Evolutionary conservation across 2,797 vertebrate genomes (phyloP).

Genomic region (Leuciscus waleckii): DNA sequence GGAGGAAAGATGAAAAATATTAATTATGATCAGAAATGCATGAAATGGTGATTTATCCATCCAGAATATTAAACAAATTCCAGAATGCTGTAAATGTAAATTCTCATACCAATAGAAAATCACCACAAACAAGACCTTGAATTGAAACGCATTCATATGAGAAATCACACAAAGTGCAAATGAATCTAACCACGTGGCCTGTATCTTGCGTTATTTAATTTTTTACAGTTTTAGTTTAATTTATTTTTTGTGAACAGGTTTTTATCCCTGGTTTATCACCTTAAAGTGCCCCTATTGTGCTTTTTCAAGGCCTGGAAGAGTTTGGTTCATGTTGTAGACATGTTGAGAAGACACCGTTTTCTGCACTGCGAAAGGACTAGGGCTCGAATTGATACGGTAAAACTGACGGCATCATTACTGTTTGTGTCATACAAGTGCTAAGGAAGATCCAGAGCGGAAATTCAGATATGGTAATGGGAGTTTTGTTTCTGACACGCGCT

Average conservation of each 20-base stretch:
- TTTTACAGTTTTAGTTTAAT: too few species aligned
- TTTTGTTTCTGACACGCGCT: not conserved
- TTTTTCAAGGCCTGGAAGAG: not conserved
- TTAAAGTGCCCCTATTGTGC: not conserved
- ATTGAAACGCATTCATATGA: not conserved
- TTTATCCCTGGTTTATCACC: not conserved
- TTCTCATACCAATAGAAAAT: not conserved
- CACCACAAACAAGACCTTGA: not conserved
- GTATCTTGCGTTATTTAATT: too few species aligned
- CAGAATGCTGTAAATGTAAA: not conserved
- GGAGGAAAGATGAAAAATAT: slow-evolving; percentile 14
- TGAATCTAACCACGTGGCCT: not conserved
- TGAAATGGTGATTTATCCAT: not conserved
- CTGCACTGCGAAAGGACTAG: not conserved
- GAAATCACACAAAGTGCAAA: not conserved
- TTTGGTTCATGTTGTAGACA: not conserved
- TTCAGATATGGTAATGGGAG: not conserved
- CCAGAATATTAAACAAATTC: not conserved
- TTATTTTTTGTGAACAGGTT: not conserved
- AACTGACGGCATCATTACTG: not conserved
- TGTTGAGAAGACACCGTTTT: not conserved
- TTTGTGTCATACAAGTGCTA: too few species aligned
- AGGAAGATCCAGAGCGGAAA: not conserved
- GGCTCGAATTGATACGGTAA: not conserved
- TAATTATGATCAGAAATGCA: not conserved